Evolutionary conservation across 2,888 invertebrate species (phyloP), one percentile per base, ranked within the genome.

Genomic region (Melangyna quadrimaculata): DNA sequence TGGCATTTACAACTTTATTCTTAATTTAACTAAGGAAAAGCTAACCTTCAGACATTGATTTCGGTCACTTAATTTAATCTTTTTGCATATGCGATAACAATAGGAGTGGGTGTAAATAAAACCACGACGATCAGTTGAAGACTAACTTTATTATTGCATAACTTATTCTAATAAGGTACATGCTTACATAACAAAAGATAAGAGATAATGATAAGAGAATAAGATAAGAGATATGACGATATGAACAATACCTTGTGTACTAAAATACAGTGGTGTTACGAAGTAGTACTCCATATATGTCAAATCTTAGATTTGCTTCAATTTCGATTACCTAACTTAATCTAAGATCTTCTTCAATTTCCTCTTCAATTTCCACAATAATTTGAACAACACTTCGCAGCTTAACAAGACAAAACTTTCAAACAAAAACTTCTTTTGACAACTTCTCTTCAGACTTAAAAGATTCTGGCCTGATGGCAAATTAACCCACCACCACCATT

Each of bases 401-500:
- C 9, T 17, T 1, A 4, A 51, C 1, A 53, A 27, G 29, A 27
- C 9, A 29, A 53, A n/a, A 48, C 6, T 24, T 48, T 27, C n/a
- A 55, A 55, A 14, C 6, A 55, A 29, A 43, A 17, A n/a, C 12
- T 59, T 22, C 37, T 37, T 37, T 55, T 57, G 59, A 35, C 59
- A 59, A 35, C n/a, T 17, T 4, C 27, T 32, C 27, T 32, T 63
- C 40, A 59, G 59, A 59, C 22, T 35, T 59, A 22, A 22, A 19
- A 29, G 59, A 35, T 59, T 35, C 14, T 59, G 22, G n/a, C n/a
- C n/a, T n/a, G n/a, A n/a, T n/a, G n/a, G n/a, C 37, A 59, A 59
- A 59, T 37, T 59, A 59, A 59, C 35, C 59, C 32, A 63, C 40
- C n/a, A 17, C n/a, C n/a, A 40, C 27, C 27, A 40, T 8, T 5